Conservation (phyloP, 2,797 vertebrate genomes). For the Mionectes olivaceus region DNA sequence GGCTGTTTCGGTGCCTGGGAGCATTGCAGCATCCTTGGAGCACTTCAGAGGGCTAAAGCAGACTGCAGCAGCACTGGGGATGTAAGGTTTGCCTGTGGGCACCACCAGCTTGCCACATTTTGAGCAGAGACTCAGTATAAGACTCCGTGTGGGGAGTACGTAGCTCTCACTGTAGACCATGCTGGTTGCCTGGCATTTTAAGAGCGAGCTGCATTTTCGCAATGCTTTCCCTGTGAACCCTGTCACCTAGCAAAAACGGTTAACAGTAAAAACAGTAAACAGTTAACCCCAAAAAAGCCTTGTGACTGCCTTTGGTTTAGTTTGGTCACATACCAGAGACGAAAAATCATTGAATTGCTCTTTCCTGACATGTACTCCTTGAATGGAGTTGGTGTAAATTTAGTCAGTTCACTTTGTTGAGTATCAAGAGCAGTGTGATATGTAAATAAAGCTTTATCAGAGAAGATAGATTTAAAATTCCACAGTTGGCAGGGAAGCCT, state of each 20-base stretch:
- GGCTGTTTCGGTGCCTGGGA: rapidly evolving
- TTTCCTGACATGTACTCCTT: conserved; percentile 33
- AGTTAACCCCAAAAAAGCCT: not conserved
- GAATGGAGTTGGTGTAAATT: conserved; percentile 60
- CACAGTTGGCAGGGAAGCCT: conserved; percentile 53
- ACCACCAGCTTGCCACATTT: not conserved
- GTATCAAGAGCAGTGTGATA: conserved; percentile 64
- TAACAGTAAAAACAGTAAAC: not conserved
- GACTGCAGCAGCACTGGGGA: rapidly evolving
- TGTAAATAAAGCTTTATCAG: conserved; percentile 73
- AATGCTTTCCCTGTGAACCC: not conserved
- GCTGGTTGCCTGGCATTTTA: not conserved
- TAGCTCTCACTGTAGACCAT: rapidly evolving
- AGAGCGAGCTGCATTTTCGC: not conserved
- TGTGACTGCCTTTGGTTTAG: not conserved
- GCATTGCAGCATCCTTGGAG: not conserved
- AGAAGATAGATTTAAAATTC: conserved; percentile 66
- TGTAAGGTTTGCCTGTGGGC: not conserved
- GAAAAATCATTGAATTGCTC: conserved; percentile 18
- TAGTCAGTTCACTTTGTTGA: conserved; percentile 63
- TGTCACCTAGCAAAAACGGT: not conserved
- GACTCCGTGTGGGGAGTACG: not conserved
- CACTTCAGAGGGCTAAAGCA: not conserved
- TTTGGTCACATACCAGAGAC: conserved; percentile 10
- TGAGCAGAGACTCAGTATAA: not conserved